These are phyloP conservation scores for Ispidina picta DNA, from an alignment of 2,797 vertebrate species.

Conservation along the genomic window DNA sequence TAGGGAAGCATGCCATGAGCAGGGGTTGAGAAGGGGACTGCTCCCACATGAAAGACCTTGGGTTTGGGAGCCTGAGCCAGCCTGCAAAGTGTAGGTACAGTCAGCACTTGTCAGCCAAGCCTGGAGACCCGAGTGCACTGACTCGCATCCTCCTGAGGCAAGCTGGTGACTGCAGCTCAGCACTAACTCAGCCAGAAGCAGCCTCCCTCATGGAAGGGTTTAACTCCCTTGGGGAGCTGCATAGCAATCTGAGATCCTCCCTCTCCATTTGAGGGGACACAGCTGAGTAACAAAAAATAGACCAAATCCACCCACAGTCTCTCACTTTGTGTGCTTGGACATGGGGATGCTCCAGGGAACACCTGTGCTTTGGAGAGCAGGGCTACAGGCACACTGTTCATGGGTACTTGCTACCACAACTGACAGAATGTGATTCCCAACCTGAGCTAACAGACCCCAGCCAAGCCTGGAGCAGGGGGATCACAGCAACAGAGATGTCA, in stretches of 20 bases:
- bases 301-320: slow-evolving; percentile 4
- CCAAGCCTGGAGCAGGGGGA: neutral
- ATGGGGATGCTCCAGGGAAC: neutral
- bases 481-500: neutral
- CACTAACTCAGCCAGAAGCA: neutral
- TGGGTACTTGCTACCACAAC: neutral
- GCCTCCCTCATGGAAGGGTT: neutral
- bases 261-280: neutral
- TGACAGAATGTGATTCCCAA: neutral
- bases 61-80: neutral
- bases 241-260: neutral
- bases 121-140: neutral
- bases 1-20: neutral
- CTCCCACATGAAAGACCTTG: slow-evolving; percentile 15
- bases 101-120: slow-evolving; percentile 1
- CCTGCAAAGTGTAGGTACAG: neutral
- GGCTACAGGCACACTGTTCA: neutral
- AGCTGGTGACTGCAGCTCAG: neutral
- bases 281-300: neutral
- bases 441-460: neutral
- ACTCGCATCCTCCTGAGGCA: slow-evolving; percentile 21
- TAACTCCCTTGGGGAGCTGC: neutral
- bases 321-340: neutral
- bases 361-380: neutral
- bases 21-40: neutral